Evolutionary conservation across 2,888 invertebrate genomes (phyloP).

Genomic region (Caradrina clavipalpis): DNA sequence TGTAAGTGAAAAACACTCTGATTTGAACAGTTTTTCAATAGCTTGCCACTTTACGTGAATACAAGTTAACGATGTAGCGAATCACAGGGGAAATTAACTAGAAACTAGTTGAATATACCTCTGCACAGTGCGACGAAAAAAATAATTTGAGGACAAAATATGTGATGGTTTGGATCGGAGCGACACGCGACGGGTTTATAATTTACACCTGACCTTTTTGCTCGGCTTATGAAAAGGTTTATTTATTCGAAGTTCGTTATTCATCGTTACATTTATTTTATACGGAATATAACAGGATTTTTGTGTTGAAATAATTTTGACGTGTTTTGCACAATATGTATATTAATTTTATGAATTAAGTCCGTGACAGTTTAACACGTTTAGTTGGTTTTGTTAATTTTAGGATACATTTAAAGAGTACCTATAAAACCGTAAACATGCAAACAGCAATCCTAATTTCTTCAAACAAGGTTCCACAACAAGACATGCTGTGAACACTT

Average conservation of each 20-base stretch:
- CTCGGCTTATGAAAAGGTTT: constrained; percentile 43
- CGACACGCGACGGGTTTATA: constrained; percentile 4
- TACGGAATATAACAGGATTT: background rate
- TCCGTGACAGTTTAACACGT: background rate
- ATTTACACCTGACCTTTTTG: constrained; percentile 43
- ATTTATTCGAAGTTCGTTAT: constrained; percentile 35
- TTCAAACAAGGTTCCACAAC: constrained; percentile 20
- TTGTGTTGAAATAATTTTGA: constrained; percentile 1
- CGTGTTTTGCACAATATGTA: background rate
- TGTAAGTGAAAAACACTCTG: constrained; percentile 31
- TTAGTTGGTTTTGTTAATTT: background rate
- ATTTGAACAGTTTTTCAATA: constrained; percentile 62
- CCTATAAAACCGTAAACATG: too few species aligned
- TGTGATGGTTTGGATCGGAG: constrained; percentile 5
- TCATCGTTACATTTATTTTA: constrained; percentile 24
- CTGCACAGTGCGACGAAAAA: constrained; percentile 58
- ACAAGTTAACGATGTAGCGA: constrained; percentile 83
- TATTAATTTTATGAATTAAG: background rate
- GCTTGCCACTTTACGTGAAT: constrained; percentile 79
- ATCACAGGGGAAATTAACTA: constrained; percentile 81
- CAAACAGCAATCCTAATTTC: background rate
- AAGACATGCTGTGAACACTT: constrained; percentile 26
- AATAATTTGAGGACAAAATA: constrained; percentile 49
- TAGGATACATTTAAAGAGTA: background rate
- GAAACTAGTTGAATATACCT: constrained; percentile 73